Base-by-base conservation (phyloP, 2,888 invertebrate genomes). In the Synergus umbraculus region DNA sequence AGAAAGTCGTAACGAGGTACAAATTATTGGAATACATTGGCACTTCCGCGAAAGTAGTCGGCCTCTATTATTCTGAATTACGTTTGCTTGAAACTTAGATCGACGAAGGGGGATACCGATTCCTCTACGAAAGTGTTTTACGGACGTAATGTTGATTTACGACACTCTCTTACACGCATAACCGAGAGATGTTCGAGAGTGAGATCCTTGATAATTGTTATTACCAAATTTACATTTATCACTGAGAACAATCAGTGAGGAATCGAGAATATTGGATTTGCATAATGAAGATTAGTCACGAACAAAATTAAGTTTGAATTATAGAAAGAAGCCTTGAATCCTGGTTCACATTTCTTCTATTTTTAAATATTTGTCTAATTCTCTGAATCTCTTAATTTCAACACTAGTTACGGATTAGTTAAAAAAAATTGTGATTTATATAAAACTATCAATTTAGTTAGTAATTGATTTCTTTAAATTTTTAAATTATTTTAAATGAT, bases 1-100 rank as follows among this genome's bases (percentile, higher is more conserved):
- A 90, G 90, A 91, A 91, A 91, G 89, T 90, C 85, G 81, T 87
- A 86, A 86, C 80, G 81, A 83, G 82, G 80, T 83, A 81, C 83
- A 85, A 84, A 88, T 89, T 87, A 89, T 87, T 87, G 85, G 85
- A 87, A 86, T 86, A 82, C 84, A 80, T 83, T 79, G 83, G 85
- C 83, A 85, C 87, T 90, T 90, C 88, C 90, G 89, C 85, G 88
- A 89, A 89, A 88, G 89, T 88, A 83, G 82, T 83, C 79, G 82
- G 79, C 77, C 76, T 81, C 79, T 76, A 64, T 79, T 77, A 77
- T 79, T 67, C 78, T 79, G 44, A 78, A 79, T 79, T 81, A 76
- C 79, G 81, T 46, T n/a, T 77, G 63, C 46, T 77, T 77, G 15
- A 49, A 66, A 66, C 67, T 78, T 79, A 67, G 12, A 18, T 37